A percentile compares a stretch with the other conserved stretches of the same genome.
These are phyloP conservation scores for Portevinia maculata DNA, from an alignment of 2,888 invertebrate genomes.

Conservation along the genomic window DNA sequence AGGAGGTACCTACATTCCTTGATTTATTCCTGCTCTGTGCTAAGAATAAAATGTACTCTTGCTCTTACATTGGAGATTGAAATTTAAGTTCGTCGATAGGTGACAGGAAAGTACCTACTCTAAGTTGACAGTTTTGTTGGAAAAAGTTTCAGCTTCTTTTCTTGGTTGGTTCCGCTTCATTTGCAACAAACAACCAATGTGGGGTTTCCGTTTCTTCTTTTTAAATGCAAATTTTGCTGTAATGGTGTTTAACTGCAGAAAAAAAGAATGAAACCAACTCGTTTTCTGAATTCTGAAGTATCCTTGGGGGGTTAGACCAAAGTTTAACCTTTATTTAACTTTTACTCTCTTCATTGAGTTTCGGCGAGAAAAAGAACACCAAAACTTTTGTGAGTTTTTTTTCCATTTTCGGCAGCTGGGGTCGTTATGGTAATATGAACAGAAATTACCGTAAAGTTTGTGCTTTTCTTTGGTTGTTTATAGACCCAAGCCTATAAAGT, in stretches of 20 bases:
- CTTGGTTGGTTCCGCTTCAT: conserved; percentile 28
- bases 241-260: conserved; percentile 23
- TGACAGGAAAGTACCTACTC: too few relatives aligned
- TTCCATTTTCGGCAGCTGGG: conserved; percentile 38
- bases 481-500: conserved; percentile 34
- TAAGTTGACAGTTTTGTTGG: conserved; percentile 26
- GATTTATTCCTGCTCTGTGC: conserved; percentile 27
- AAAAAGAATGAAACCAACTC: conserved; percentile 12
- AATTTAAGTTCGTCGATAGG: conserved; percentile 23
- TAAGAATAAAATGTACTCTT: conserved; percentile 31
- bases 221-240: conserved; percentile 64
- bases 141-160: conserved; percentile 33
- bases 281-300: conserved; percentile 6
- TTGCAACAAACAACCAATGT: too few relatives aligned
- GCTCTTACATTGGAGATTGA: background rate
- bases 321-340: conserved; percentile 68
- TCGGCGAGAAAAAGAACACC: conserved; percentile 26
- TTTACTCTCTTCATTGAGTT: conserved; percentile 55
- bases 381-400: conserved; percentile 8
- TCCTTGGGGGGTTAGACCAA: conserved; percentile 28
- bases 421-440: conserved; percentile 66
- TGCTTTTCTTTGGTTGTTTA: conserved; percentile 22
- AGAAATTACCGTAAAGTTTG: conserved; percentile 50
- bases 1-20: background rate
- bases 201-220: conserved; percentile 24